Conservation (phyloP, 2,888 invertebrate species). For the Idaea dimidiata region DNA sequence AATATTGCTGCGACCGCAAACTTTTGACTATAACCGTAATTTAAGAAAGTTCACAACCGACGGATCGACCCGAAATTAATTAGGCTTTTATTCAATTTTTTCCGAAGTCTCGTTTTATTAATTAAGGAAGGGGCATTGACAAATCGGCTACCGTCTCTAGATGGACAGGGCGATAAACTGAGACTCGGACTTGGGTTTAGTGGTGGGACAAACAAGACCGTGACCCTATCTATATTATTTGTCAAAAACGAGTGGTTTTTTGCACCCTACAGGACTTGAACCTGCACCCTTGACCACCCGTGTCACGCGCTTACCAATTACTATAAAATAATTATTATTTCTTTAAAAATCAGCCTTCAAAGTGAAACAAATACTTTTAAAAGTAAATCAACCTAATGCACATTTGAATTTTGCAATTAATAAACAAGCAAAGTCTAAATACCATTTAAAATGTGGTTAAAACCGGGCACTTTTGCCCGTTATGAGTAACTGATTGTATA, state of each 20-base stretch:
- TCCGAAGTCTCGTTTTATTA: slow-evolving; percentile 67
- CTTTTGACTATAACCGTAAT: slow-evolving; percentile 62
- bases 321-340: too few relatives aligned
- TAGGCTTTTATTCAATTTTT: slow-evolving; percentile 70
- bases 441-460: too few relatives aligned
- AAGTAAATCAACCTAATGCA: too few relatives aligned
- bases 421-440: too few relatives aligned
- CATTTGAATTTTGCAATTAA: too few relatives aligned
- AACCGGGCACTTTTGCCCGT: too few relatives aligned
- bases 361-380: too few relatives aligned
- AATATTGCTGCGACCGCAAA: slow-evolving; percentile 47
- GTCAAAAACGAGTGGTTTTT: neutral
- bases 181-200: slow-evolving; percentile 31
- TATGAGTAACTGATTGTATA: too few relatives aligned
- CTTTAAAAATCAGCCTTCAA: too few relatives aligned
- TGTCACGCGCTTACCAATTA: too few relatives aligned
- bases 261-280: too few relatives aligned
- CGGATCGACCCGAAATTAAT: slow-evolving; percentile 67
- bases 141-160: slow-evolving; percentile 73
- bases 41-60: slow-evolving; percentile 54
- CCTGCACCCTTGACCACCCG: too few relatives aligned
- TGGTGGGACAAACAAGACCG: slow-evolving; percentile 14
- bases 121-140: slow-evolving; percentile 76
- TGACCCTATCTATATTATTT: slow-evolving; percentile 10
- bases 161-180: slow-evolving; percentile 69